These are phyloP conservation scores for Peromyscus nudipes DNA, from an alignment of 2,797 vertebrate species.

Conservation along the genomic window DNA sequence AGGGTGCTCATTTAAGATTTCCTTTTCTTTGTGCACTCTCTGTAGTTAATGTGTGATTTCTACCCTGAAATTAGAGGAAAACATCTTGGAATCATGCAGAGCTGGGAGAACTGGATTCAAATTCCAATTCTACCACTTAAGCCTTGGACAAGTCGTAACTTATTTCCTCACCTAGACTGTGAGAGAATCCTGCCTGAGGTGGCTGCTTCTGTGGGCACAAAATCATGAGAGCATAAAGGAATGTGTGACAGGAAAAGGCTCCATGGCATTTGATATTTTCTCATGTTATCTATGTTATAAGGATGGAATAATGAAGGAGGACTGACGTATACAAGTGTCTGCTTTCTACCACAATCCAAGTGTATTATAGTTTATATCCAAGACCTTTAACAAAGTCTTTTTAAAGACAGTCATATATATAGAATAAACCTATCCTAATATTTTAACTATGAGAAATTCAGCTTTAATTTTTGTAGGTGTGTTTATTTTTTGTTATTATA, in stretches of 20 bases:
- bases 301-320: background rate
- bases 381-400: background rate
- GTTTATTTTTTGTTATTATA: slow-evolving; percentile 41
- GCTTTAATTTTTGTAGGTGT: slow-evolving; percentile 32
- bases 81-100: background rate
- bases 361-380: background rate
- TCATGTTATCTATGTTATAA: slow-evolving; percentile 17
- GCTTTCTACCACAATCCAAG: background rate
- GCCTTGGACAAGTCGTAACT: background rate
- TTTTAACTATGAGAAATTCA: slow-evolving; percentile 29
- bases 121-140: background rate
- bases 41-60: background rate
- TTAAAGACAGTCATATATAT: background rate
- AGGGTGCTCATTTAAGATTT: slow-evolving; percentile 14
- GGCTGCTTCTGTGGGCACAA: background rate
- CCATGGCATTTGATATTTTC: background rate
- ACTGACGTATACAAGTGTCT: background rate
- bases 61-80: slow-evolving; percentile 57
- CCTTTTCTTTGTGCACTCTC: slow-evolving; percentile 18
- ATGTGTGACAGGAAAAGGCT: background rate
- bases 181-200: background rate
- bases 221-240: background rate
- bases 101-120: slow-evolving; percentile 26
- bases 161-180: background rate
- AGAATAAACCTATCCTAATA: slow-evolving; percentile 18